These are phyloP conservation scores for Apis florea DNA, from an alignment of 1,140 invertebrate genomes.

Conservation along the genomic window DNA sequence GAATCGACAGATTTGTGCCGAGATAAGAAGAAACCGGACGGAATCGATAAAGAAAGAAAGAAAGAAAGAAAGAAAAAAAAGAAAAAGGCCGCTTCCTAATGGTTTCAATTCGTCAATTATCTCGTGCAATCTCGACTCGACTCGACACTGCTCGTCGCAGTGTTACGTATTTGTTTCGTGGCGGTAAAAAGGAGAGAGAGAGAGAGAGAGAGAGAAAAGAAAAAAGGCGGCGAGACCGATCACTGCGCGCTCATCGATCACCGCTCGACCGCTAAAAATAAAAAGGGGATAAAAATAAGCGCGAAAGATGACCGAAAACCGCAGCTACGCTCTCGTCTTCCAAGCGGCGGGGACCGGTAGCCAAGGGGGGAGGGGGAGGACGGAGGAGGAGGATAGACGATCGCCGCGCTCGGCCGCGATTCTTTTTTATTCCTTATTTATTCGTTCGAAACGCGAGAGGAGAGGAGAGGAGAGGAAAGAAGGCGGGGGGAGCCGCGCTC, in stretches of 20 bases:
- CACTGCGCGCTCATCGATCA: constrained; percentile 34
- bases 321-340: constrained; percentile 27
- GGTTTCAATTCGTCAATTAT: too few relatives aligned
- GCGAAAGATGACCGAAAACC: constrained; percentile 41
- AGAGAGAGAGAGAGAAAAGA: too few relatives aligned
- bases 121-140: too few relatives aligned
- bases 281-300: constrained; percentile 15
- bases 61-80: too few relatives aligned
- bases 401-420: constrained; percentile 3
- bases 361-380: neutral
- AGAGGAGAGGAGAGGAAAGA: neutral
- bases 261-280: constrained; percentile 25
- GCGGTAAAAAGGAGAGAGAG: too few relatives aligned
- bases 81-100: too few relatives aligned
- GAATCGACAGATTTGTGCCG: too few relatives aligned
- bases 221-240: constrained; percentile 15
- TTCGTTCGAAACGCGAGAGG: neutral
- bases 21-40: too few relatives aligned
- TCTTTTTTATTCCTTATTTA: constrained; percentile 2
- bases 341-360: neutral
- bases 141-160: too few relatives aligned
- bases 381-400: neutral
- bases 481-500: neutral
- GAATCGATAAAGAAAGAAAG: too few relatives aligned
- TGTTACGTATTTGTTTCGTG: neutral